Conservation (phyloP, 2,797 vertebrate species). For the Periophthalmus magnuspinnatus region DNA sequence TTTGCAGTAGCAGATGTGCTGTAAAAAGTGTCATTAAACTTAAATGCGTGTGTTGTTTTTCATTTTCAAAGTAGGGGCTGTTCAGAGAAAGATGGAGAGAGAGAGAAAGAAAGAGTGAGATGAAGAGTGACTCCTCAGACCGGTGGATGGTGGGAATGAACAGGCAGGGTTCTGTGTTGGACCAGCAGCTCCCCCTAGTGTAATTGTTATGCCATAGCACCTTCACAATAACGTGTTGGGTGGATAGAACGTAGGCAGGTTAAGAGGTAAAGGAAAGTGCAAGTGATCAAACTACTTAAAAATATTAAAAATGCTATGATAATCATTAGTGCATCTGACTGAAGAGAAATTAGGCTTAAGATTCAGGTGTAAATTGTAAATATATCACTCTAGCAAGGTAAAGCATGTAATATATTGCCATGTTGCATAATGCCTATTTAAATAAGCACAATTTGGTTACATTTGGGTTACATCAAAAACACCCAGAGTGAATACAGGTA, state of each 20-base stretch:
- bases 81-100: constrained; percentile 42
- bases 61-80: constrained; percentile 30
- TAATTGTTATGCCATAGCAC: constrained; percentile 16
- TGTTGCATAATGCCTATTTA: not conserved
- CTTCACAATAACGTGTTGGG: not conserved
- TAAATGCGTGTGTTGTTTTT: constrained; percentile 57
- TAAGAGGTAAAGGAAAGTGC: not conserved
- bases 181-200: constrained; percentile 65
- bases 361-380: not conserved
- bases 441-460: not conserved
- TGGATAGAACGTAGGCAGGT: not conserved
- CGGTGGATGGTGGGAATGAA: constrained; percentile 22
- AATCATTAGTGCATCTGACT: not conserved
- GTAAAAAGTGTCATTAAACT: constrained; percentile 58
- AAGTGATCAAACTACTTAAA: not conserved
- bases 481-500: not conserved
- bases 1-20: constrained; percentile 58
- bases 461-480: not conserved
- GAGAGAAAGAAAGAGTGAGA: constrained; percentile 7
- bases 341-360: not conserved
- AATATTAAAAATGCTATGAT: too few species aligned
- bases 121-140: constrained; percentile 25
- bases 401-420: not conserved
- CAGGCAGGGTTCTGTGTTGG: constrained; percentile 24
- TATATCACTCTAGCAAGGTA: not conserved